A percentile compares a stretch with the other conserved stretches of the same genome.
phyloP scores from a whole-genome alignment of 2,797 vertebrate genomes.

The Saxicola maurus region DNA sequence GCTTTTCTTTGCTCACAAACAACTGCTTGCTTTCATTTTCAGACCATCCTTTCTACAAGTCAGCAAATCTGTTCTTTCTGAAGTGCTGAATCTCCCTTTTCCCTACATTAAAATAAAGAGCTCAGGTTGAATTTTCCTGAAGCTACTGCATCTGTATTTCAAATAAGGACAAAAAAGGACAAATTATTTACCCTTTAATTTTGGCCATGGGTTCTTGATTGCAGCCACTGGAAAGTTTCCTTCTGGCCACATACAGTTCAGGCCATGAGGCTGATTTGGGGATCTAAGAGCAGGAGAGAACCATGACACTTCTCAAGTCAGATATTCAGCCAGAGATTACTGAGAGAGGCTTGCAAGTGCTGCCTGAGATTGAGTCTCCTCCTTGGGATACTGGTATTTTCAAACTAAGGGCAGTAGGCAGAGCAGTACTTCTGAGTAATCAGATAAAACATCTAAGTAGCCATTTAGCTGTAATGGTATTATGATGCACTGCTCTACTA shows the following conservation, averaged over 20 bases:
- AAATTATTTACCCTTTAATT: not conserved
- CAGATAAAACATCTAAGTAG: not conserved
- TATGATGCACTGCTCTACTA: not conserved
- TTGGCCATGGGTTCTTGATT: not conserved
- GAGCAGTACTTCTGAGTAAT: not conserved
- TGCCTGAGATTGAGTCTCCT: not conserved
- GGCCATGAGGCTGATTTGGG: not conserved
- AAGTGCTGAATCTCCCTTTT: not conserved
- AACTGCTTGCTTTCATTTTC: not conserved
- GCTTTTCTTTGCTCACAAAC: not conserved
- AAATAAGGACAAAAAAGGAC: not conserved
- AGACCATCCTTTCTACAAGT: not conserved
- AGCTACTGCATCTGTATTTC: not conserved
- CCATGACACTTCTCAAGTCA: not conserved
- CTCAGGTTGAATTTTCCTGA: not conserved
- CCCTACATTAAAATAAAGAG: not conserved
- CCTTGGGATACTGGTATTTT: not conserved
- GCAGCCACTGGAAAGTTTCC: not conserved
- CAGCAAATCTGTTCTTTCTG: not conserved
- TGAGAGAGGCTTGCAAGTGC: not conserved
- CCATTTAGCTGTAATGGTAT: not conserved
- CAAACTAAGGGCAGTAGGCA: not conserved
- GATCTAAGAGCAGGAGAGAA: not conserved
- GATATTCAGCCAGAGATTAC: not conserved
- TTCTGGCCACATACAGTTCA: not conserved